Evolutionary conservation across 1,140 invertebrate genomes (phyloP).

Genomic region (Drosophila erecta): DNA sequence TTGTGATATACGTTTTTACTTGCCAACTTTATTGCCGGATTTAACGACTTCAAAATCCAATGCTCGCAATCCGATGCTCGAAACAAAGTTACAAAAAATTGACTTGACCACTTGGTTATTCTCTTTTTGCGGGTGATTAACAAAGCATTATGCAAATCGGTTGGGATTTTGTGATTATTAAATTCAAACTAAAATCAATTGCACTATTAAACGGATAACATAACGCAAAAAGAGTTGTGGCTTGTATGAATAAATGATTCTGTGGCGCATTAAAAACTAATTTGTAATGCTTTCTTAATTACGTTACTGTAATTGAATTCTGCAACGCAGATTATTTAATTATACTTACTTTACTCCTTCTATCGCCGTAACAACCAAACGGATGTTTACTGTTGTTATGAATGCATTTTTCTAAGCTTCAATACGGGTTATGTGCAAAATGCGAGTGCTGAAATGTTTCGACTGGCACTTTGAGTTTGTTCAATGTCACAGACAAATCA

Average conservation of each 20-base stretch:
- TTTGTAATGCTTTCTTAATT: neutral
- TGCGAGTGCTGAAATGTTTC: neutral
- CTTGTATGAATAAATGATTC: conserved; percentile 2
- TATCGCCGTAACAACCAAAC: no score
- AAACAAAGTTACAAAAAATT: neutral
- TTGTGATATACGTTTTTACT: conserved; percentile 24
- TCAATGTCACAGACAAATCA: conserved; percentile 32
- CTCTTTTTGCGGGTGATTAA: conserved; percentile 46
- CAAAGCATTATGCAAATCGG: conserved; percentile 32
- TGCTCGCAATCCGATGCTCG: neutral
- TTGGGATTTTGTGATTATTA: conserved; percentile 11
- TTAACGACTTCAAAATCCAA: conserved; percentile 29
- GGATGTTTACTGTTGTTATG: no score
- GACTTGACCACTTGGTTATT: conserved; percentile 13
- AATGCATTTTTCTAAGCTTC: no score
- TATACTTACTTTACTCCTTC: no score
- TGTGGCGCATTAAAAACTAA: neutral
- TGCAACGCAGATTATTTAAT: no score
- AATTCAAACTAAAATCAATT: conserved; percentile 18
- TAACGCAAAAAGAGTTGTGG: neutral
- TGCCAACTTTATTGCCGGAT: conserved; percentile 25
- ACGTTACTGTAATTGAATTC: no score
- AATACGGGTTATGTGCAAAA: no score
- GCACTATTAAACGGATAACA: conserved; percentile 4
- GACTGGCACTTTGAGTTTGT: conserved; percentile 25